Evolutionary conservation across 2,888 invertebrate genomes (phyloP).

Genomic region (Andrena trimmerana): DNA sequence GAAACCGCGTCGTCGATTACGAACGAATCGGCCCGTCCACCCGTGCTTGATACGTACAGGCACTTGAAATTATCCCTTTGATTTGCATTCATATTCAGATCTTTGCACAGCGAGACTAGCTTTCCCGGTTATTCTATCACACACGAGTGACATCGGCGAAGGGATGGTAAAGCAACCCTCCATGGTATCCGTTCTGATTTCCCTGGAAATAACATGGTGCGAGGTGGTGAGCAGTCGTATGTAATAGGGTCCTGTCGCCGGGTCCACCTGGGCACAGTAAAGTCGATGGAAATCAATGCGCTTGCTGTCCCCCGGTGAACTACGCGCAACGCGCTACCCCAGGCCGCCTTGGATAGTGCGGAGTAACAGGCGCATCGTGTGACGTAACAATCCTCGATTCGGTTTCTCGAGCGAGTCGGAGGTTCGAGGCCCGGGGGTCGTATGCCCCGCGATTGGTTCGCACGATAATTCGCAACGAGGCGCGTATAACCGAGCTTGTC

Average conservation of each 20-base stretch:
- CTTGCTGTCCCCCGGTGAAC: neutral
- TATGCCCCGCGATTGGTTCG: slow-evolving; percentile 64
- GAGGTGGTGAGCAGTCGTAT: too few species aligned
- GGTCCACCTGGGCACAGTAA: neutral
- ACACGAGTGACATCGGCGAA: too few species aligned
- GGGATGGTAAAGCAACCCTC: too few species aligned
- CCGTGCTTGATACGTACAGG: neutral
- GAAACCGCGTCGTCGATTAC: slow-evolving; percentile 55
- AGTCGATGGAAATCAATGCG: neutral
- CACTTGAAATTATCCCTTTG: neutral
- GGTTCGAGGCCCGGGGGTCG: slow-evolving; percentile 31
- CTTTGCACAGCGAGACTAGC: neutral
- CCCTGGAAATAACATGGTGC: too few species aligned
- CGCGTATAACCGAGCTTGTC: slow-evolving; percentile 57
- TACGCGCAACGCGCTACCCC: neutral
- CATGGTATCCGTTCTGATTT: too few species aligned
- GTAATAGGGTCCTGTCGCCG: too few species aligned
- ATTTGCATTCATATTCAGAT: slow-evolving; percentile 14
- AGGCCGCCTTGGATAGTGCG: neutral
- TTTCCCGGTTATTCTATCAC: too few species aligned
- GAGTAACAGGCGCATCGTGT: slow-evolving; percentile 29
- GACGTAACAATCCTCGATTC: slow-evolving; percentile 35
- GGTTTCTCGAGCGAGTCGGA: slow-evolving; percentile 21
- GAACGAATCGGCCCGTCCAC: slow-evolving; percentile 28
- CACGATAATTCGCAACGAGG: slow-evolving; percentile 70